A percentile compares a stretch with the other conserved stretches of the same genome.
Conservation (phyloP, 2,888 invertebrate species). For the Agrenia bidenticulata region DNA sequence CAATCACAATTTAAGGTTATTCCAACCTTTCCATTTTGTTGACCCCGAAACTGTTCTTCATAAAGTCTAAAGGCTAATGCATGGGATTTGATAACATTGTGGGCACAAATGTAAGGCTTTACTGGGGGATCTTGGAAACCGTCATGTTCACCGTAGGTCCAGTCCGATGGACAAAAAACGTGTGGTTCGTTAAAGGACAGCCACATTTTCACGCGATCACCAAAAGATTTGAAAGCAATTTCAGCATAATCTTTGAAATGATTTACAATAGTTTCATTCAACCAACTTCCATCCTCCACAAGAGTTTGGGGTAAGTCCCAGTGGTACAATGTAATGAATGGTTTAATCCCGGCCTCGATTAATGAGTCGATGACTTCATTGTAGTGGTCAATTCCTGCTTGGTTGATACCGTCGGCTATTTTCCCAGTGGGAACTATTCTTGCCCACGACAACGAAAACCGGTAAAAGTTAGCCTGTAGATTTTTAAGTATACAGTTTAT, state of each 20-base stretch:
- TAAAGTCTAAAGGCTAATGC: conserved; percentile 18
- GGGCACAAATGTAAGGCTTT: conserved; percentile 31
- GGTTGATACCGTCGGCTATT: conserved; percentile 12
- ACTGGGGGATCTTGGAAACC: conserved; percentile 23
- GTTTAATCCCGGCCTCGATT: background rate
- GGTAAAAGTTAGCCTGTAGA: conserved; percentile 11
- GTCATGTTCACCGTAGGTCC: conserved; percentile 20
- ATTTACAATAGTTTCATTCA: conserved; percentile 57
- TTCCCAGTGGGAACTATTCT: conserved; percentile 12
- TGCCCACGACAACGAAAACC: conserved; percentile 17
- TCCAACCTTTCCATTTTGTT: conserved; percentile 26
- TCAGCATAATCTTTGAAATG: conserved; percentile 61
- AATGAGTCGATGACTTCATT: conserved; percentile 16
- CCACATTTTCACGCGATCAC: conserved; percentile 58
- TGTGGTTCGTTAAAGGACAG: conserved; percentile 43
- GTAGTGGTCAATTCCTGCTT: conserved; percentile 17
- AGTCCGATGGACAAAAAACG: conserved; percentile 35
- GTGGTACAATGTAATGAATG: conserved; percentile 56
- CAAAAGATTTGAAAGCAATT: conserved; percentile 58
- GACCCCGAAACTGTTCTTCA: background rate
- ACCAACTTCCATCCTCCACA: conserved; percentile 59
- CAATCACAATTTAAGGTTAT: conserved; percentile 35
- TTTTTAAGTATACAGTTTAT: too few relatives aligned
- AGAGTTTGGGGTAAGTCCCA: conserved; percentile 61
- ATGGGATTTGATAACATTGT: conserved; percentile 34